Base-by-base conservation (phyloP, 2,113 vertebrate genomes). In the Seriola quinqueradiata region DNA sequence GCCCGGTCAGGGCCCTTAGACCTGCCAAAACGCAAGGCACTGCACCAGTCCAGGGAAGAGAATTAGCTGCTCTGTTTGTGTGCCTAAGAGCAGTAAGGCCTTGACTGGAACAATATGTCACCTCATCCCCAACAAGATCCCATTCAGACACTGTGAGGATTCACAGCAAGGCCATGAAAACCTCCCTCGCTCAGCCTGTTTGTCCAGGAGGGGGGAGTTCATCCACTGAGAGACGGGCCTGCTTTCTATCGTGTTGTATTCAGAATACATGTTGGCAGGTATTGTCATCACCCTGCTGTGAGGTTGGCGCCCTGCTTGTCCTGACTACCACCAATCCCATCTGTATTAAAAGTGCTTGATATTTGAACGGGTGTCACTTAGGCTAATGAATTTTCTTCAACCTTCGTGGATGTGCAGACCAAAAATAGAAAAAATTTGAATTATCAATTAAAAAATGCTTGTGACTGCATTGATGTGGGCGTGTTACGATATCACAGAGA, bases 41-140 rank as follows among this genome's bases (percentile, higher is more conserved):
- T 78, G 86, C 73, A 72, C 59, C 75, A 77, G 86, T 77, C 70
- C 76, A 87, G 87, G 85, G 84, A 87, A 81, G 80, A 88, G 87
- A 93, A 94, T 89, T 89, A 84, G 90, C 85, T 82, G 82, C 74
- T 88, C 81, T 77, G 83, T 85, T 87, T 85, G 70, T 82, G 85
- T 68, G 68, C 79, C 81, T 65, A 42, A 73, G 74, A 81, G 77
- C 72, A 68, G 67, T 13, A 68, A 79, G 28, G 42, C 34, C 60
- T n/a, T 0, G 17, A 64, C 52, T 84, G 87, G 66, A 87, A 87
- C 72, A 87, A 80, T 83, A 72, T 40, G 75, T 46, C 57, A 9
- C 68, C 81, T 84, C 86, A 74, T 79, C 66, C 77, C 55, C 78
- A 72, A 44, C 60, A 72, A 75, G 60, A 84, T 70, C 81, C 81